Evolutionary conservation across 2,888 invertebrate species (phyloP).

Genomic region (Erannis defoliaria): DNA sequence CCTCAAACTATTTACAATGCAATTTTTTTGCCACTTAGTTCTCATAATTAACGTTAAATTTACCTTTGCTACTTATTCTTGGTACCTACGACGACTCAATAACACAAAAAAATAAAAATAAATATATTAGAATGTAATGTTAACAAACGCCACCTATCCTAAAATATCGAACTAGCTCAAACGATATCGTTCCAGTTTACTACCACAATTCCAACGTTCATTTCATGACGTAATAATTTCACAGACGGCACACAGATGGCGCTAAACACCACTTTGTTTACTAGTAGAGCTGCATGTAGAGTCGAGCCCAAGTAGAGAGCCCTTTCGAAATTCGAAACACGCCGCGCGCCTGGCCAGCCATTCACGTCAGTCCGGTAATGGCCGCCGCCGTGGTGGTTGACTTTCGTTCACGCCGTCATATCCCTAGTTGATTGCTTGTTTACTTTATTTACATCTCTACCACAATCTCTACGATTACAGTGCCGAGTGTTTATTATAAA

Average conservation of each 20-base stretch:
- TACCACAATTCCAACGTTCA: too few relatives aligned
- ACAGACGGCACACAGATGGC: conserved; percentile 45
- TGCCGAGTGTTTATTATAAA: conserved; percentile 61
- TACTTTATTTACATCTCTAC: conserved; percentile 80
- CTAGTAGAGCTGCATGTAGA: conserved; percentile 9
- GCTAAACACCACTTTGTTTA: conserved; percentile 30
- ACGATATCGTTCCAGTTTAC: too few relatives aligned
- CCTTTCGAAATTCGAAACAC: conserved; percentile 32
- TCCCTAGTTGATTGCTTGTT: conserved; percentile 75
- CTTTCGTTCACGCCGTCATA: conserved; percentile 54
- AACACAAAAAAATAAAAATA: too few relatives aligned
- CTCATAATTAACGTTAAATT: too few relatives aligned
- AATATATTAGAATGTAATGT: too few relatives aligned
- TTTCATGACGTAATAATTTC: background rate
- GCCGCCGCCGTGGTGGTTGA: conserved; percentile 79
- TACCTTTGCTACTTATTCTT: too few relatives aligned
- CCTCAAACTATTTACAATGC: too few relatives aligned
- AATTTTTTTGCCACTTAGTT: too few relatives aligned
- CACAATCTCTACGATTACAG: conserved; percentile 64
- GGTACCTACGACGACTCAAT: too few relatives aligned
- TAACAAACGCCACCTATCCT: background rate
- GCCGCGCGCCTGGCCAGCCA: conserved; percentile 33
- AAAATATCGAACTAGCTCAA: background rate
- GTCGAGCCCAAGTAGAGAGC: conserved; percentile 7
- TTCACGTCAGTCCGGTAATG: conserved; percentile 79